Evolutionary conservation across 2,888 invertebrate species (phyloP), one percentile per base, ranked within the genome.

Genomic region (Agrotis puta): DNA sequence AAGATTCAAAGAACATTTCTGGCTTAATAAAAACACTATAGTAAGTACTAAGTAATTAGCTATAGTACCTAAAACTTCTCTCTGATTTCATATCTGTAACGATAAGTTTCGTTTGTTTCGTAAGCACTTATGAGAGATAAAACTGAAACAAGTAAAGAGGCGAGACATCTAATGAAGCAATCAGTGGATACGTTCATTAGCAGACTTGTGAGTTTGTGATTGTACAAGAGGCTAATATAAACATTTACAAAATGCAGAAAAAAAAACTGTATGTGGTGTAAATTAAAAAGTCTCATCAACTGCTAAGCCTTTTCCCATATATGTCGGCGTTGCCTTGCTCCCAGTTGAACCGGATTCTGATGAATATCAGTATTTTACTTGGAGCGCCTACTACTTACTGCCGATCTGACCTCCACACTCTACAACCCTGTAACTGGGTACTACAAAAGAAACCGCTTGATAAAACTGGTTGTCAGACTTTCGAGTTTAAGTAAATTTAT

Each of bases 151-250:
- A 78, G 72, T 64, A 74, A 74, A 69, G 74, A 62, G 56, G 62
- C 22, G 56, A 72, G 74, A 79, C 63, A 76, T 82, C 68, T 77
- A 82, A 80, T 82, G 76, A 84, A 80, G 85, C 77, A 79, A 84
- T 82, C 73, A 82, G 67, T 51, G 47, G 65, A 64, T 64, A 74
- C 75, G 63, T 79, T 81, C 68, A 74, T 83, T 83, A 74, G 72
- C 39, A 27, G 27, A 63, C 48, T 47, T 24, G 61, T 66, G 33
- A 54, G 27, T 50, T 68, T 74, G 53, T 63, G 61, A 53, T 66
- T 68, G 62, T 77, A 24, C 20, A 51, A 47, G 22, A 66, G 45
- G 33, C n/a, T 11, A 27, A 48, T 47, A 13, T 13, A n/a, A 27
- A 11, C n/a, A 27, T 48, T 58, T 43, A 20, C 4, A n/a, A 56